Evolutionary conservation across 1,140 invertebrate genomes (phyloP).

Genomic region (Listronotus oregonensis): DNA sequence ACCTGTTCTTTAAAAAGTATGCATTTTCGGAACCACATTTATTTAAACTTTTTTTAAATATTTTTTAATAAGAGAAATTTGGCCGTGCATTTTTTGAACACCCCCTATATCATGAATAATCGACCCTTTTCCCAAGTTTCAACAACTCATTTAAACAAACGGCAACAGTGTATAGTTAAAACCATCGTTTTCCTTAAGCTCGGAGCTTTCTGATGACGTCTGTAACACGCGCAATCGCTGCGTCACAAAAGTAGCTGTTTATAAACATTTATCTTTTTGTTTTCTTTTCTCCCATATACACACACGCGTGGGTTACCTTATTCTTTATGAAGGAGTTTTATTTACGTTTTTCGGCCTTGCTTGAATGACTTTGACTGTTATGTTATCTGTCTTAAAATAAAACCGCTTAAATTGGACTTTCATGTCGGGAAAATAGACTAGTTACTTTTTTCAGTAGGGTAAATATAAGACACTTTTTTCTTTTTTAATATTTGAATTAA

Average conservation of each 20-base stretch:
- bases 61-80: too few species aligned
- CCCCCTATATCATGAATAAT: too few species aligned
- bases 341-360: conserved; percentile 16
- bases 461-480: too few species aligned
- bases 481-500: too few species aligned
- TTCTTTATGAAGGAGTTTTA: conserved; percentile 16
- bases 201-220: neutral
- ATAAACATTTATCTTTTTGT: conserved; percentile 28
- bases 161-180: neutral
- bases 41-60: too few species aligned
- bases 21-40: too few species aligned
- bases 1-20: too few species aligned
- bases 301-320: conserved; percentile 11
- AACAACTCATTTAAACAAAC: too few species aligned
- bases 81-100: too few species aligned
- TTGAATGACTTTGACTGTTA: neutral
- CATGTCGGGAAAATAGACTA: too few species aligned
- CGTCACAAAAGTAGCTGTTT: conserved; percentile 20
- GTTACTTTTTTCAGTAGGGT: too few species aligned
- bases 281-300: conserved; percentile 8
- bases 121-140: too few species aligned
- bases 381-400: neutral
- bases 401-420: neutral
- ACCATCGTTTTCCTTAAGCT: neutral
- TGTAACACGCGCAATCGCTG: conserved; percentile 9